Evolutionary conservation across 2,113 vertebrate genomes (phyloP), one percentile per base, ranked within the genome.

Genomic region (Sylvicapra grimmia): DNA sequence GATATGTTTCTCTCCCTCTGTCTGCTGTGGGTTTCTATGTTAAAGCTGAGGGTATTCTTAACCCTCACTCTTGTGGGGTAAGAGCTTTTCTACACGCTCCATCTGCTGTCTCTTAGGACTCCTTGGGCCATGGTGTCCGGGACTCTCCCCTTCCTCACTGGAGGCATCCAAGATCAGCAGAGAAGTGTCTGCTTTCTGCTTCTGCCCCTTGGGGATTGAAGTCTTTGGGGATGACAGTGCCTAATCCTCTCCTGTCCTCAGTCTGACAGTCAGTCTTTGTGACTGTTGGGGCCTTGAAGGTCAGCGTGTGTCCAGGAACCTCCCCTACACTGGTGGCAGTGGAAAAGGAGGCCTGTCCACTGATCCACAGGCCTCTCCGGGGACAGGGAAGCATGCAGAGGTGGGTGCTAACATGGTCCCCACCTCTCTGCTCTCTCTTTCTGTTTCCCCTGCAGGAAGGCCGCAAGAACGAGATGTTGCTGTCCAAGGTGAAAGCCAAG

Each of bases 401-500:
- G 72, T 51, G 49, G 65, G 4, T 10, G 8, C 90, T 63, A 2
- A 11, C 23, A 9, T 14, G 1, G 19, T 51, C 59, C 27, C 47
- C 31, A 23, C 56, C 10, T 56, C 33, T 87, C 59, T 75, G 23
- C 5, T 15, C 54, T 19, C 33, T 95, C 63, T 92, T 31, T 96
- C 92, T 95, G 92, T 88, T 98, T 92, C 68, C 23, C 97, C 96
- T 72, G 56, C 98, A 99, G 99, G 99, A 99, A 96, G 99, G 99
- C 98, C 99, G 99, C 23, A 99, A 99, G 98, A 99, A 99, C 0
- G 99, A 99, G 98, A 98, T 99, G 98, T 99, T 99, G 91, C 98
- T 99, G 90, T 99, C 99, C 95, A 99, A 99, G 97, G 96, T 99
- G 98, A 99, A 99, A 98, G 98, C 99, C 40, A 99, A 99, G 97